phyloP scores from a whole-genome alignment of 2,113 vertebrate genomes.

The Xiphophorus hellerii region DNA sequence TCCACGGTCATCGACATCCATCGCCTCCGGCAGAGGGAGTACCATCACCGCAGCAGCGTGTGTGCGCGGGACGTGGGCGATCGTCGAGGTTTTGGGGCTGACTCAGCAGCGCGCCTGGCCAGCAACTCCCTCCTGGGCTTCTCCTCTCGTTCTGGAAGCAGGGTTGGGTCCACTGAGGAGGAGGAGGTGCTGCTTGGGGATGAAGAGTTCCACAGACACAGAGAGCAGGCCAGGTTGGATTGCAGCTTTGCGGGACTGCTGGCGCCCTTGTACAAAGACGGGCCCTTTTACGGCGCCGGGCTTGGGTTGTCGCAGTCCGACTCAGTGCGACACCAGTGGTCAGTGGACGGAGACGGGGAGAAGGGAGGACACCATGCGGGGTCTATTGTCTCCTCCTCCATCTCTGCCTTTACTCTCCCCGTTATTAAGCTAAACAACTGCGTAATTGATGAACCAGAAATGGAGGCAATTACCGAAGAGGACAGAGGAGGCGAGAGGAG shows the following conservation, averaged over 20 bases:
- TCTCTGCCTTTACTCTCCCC: slow-evolving; percentile 95
- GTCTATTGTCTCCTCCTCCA: slow-evolving; percentile 96
- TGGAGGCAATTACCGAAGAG: slow-evolving; percentile 94
- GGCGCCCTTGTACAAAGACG: slow-evolving; percentile 86
- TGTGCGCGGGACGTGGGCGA: slow-evolving; percentile 76
- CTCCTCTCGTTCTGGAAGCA: slow-evolving; percentile 65
- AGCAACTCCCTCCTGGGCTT: slow-evolving; percentile 85
- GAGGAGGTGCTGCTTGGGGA: slow-evolving; percentile 83
- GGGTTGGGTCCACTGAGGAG: slow-evolving; percentile 80
- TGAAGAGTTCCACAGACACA: slow-evolving; percentile 49
- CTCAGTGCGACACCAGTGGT: slow-evolving; percentile 71
- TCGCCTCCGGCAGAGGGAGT: slow-evolving; percentile 86
- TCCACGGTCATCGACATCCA: slow-evolving; percentile 99
- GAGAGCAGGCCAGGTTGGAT: slow-evolving; percentile 51
- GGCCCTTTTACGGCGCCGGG: slow-evolving; percentile 73
- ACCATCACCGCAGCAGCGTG: slow-evolving; percentile 73
- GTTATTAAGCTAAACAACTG: slow-evolving; percentile 99
- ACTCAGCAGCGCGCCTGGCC: slow-evolving; percentile 81
- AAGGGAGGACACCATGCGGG: slow-evolving; percentile 88
- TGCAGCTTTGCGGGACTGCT: slow-evolving; percentile 76
- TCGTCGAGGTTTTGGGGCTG: slow-evolving; percentile 66
- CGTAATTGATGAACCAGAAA: slow-evolving; percentile 95
- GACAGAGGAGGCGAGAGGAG: slow-evolving; percentile 74
- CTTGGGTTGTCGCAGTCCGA: slow-evolving; percentile 39
- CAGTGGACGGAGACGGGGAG: slow-evolving; percentile 75